phyloP scores from a whole-genome alignment of 2,113 vertebrate species.

The Silurus meridionalis region DNA sequence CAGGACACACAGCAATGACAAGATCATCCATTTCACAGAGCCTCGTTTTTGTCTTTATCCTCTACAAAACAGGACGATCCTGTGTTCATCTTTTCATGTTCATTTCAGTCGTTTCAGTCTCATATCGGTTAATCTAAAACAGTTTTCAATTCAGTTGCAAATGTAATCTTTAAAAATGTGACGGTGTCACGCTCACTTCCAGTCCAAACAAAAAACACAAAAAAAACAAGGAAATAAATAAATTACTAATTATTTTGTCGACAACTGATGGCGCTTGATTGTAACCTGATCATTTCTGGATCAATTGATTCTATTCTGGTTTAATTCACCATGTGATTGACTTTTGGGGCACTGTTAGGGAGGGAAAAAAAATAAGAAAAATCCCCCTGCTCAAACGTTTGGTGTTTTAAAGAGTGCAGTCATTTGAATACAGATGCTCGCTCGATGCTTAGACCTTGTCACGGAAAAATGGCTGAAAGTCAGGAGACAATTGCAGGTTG shows the following conservation, averaged over 20 bases:
- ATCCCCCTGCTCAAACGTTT: constrained; percentile 64
- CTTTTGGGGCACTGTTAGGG: constrained; percentile 71
- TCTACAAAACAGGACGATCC: not conserved
- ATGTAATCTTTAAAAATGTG: constrained; percentile 61
- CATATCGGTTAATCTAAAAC: constrained; percentile 41
- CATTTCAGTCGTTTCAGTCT: constrained; percentile 29
- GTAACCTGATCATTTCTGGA: constrained; percentile 84
- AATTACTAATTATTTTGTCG: constrained; percentile 66
- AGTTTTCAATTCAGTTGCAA: constrained; percentile 56
- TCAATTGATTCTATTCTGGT: constrained; percentile 81
- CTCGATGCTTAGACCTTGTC: constrained; percentile 68
- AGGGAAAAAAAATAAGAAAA: constrained; percentile 56
- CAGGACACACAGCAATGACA: not conserved
- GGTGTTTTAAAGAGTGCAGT: constrained; percentile 71
- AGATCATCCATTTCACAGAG: constrained; percentile 1
- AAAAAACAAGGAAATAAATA: not conserved
- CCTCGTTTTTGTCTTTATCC: not conserved
- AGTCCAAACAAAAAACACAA: constrained; percentile 63
- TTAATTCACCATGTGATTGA: constrained; percentile 86
- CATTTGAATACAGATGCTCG: constrained; percentile 74
- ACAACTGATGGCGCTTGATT: constrained; percentile 65
- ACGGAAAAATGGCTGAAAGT: constrained; percentile 66
- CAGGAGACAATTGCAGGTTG: constrained; percentile 79
- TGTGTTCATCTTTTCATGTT: constrained; percentile 42
- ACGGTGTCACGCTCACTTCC: constrained; percentile 52